Evolutionary conservation across 2,797 vertebrate genomes (phyloP).

Genomic region (Sebastes diaconus): DNA sequence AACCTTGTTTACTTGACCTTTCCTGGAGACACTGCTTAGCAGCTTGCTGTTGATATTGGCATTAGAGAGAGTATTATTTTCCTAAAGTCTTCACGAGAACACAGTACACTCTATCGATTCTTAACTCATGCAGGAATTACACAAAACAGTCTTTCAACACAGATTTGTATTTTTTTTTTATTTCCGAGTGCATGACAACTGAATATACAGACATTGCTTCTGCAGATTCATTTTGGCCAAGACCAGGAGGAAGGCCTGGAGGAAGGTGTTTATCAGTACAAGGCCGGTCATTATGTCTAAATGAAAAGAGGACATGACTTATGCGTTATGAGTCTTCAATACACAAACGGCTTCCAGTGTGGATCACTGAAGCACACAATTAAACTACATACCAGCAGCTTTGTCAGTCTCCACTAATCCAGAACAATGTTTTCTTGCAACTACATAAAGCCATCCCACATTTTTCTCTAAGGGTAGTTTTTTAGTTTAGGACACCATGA

Average conservation of each 20-base stretch:
- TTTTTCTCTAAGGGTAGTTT: constrained; percentile 5
- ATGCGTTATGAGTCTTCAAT: constrained; percentile 9
- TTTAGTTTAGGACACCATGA: not conserved
- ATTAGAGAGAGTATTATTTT: not conserved
- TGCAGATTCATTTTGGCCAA: not conserved
- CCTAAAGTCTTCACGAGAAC: constrained; percentile 2
- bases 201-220: constrained; percentile 4
- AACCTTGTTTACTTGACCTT: constrained; percentile 19
- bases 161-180: not conserved
- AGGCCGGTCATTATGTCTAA: constrained; percentile 43
- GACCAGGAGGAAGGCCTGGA: constrained; percentile 1
- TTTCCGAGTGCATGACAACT: not conserved
- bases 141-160: constrained; percentile 21
- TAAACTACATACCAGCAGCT: constrained; percentile 7
- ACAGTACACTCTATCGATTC: not conserved
- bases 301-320: constrained; percentile 21
- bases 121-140: constrained; percentile 22
- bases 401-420: not conserved
- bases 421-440: not conserved
- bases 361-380: constrained; percentile 18
- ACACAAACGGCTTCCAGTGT: constrained; percentile 21
- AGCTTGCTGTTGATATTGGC: not conserved
- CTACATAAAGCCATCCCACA: not conserved
- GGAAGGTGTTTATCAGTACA: constrained; percentile 47
- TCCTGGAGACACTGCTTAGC: not conserved